Conservation (phyloP, 2,888 invertebrate species). For the Euplagia quadripunctaria region DNA sequence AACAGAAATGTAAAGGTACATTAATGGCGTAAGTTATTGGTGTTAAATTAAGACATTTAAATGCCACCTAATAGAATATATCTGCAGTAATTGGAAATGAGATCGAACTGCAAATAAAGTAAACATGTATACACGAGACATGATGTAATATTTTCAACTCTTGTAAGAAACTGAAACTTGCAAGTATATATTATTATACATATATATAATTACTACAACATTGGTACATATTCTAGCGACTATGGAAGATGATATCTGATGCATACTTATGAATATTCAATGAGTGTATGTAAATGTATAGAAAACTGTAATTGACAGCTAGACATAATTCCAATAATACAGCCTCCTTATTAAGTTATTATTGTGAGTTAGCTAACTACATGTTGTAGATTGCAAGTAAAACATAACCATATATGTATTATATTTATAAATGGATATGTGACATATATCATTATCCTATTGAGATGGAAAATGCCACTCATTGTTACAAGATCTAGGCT, state of each 20-base stretch:
- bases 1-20: neutral
- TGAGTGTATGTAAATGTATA: slow-evolving; percentile 56
- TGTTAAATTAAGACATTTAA: neutral
- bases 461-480: slow-evolving; percentile 32
- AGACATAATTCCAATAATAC: slow-evolving; percentile 60
- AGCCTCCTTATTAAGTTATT: slow-evolving; percentile 44
- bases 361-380: slow-evolving; percentile 42
- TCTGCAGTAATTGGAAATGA: slow-evolving; percentile 43
- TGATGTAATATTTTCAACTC: slow-evolving; percentile 6
- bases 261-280: slow-evolving; percentile 45
- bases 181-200: slow-evolving; percentile 22
- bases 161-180: slow-evolving; percentile 43
- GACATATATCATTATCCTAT: slow-evolving; percentile 34
- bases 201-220: slow-evolving; percentile 39
- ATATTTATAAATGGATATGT: slow-evolving; percentile 42
- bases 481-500: slow-evolving; percentile 32
- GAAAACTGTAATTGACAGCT: slow-evolving; percentile 65
- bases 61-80: slow-evolving; percentile 20
- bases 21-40: neutral
- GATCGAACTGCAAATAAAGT: slow-evolving; percentile 44
- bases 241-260: slow-evolving; percentile 58
- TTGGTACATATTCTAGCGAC: slow-evolving; percentile 51
- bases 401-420: slow-evolving; percentile 18
- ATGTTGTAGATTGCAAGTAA: slow-evolving; percentile 33
- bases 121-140: slow-evolving; percentile 18